Conservation (phyloP, 2,113 vertebrate species). For the Cinclus cinclus region DNA sequence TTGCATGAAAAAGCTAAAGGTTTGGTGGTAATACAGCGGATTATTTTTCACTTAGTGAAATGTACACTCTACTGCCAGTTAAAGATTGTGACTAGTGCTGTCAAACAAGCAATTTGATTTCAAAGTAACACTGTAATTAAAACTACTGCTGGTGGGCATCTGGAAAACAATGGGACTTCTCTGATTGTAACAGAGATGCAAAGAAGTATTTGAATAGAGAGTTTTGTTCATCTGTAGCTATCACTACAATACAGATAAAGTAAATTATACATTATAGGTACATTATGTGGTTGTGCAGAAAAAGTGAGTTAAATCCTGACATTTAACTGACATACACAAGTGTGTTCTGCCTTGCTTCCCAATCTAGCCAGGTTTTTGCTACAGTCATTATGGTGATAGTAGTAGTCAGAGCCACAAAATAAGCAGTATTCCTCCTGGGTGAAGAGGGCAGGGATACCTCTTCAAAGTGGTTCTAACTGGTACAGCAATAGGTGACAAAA, state of each 20-base stretch:
- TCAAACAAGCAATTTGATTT: neutral
- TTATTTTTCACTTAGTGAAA: neutral
- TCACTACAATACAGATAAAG: rapidly evolving
- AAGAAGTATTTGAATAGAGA: neutral
- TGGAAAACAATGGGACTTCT: neutral
- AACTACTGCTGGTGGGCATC: neutral
- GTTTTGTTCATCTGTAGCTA: neutral
- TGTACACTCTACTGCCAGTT: neutral
- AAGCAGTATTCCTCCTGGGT: neutral
- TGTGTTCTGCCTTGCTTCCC: neutral
- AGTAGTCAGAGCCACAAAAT: neutral
- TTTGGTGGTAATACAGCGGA: neutral
- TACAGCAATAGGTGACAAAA: neutral
- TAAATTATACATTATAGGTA: neutral
- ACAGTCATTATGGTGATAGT: neutral
- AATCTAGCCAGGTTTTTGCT: neutral
- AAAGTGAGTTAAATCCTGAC: neutral
- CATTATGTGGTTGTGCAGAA: neutral
- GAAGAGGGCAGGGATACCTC: neutral
- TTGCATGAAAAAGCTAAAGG: neutral
- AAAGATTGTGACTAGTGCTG: neutral
- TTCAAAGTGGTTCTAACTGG: neutral
- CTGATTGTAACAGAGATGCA: neutral
- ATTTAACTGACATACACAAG: neutral
- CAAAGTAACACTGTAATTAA: neutral